Percentiles rank a stretch among this genome's conserved stretches.
phyloP scores from a whole-genome alignment of 2,888 invertebrate genomes.

The Folsomia candida region DNA sequence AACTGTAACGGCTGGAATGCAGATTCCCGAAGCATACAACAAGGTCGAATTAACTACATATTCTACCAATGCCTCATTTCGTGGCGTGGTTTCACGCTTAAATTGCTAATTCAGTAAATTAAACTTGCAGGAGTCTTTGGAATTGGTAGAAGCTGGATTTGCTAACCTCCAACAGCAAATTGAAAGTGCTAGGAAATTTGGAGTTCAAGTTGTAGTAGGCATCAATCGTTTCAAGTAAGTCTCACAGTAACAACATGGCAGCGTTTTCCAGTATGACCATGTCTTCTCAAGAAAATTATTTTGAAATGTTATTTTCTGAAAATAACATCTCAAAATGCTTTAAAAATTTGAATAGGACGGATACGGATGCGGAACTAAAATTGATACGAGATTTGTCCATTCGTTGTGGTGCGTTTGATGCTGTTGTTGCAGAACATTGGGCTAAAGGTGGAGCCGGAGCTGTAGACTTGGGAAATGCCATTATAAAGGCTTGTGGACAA shows the following conservation, averaged over 20 bases:
- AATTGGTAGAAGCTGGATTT: constrained; percentile 78
- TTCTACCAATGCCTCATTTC: neutral
- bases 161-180: constrained; percentile 92
- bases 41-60: constrained; percentile 52
- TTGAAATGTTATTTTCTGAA: too few species aligned
- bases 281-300: neutral
- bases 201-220: constrained; percentile 90
- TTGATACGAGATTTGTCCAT: constrained; percentile 70
- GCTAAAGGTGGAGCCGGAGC: constrained; percentile 86
- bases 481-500: constrained; percentile 71
- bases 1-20: constrained; percentile 77
- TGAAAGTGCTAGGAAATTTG: constrained; percentile 81
- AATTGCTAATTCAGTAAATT: too few species aligned
- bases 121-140: constrained; percentile 80
- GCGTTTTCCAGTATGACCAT: too few species aligned
- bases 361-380: constrained; percentile 78
- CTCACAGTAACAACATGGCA: too few species aligned
- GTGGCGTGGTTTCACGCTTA: too few species aligned
- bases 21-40: constrained; percentile 77
- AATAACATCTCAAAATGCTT: too few species aligned
- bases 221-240: constrained; percentile 81
- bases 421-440: constrained; percentile 88
- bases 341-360: constrained; percentile 65
- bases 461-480: constrained; percentile 77
- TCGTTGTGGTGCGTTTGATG: constrained; percentile 79